Base-by-base conservation (phyloP, 2,797 vertebrate genomes). In the Falco biarmicus region DNA sequence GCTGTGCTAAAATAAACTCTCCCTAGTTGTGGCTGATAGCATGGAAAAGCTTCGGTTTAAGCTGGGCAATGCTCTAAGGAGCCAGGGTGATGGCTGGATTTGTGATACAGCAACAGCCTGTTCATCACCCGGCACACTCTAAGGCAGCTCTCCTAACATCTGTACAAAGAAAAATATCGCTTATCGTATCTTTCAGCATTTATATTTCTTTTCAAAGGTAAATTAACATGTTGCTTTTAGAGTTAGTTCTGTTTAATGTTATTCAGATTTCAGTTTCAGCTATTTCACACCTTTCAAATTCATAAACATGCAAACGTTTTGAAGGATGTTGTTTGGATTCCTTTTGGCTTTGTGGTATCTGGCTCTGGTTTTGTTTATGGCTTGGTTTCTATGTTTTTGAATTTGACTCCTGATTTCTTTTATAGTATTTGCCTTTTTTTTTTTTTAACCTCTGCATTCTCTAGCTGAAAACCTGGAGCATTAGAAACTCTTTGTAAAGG, bases 231-330 rank as follows among this genome's bases (percentile, higher is more conserved):
- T 88, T 92, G 76, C 13, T 96, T 89, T 92, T 92, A 93, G 57
- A 51, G 34, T 80, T 73, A 71, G 53, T 28, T 87, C 73, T 86
- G 69, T 93, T 81, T 60, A 93, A 93, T 84, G 59, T 65, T 68
- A 32, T 84, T 61, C 39, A 47, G 60, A 64, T 85, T 94, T 92
- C 17, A 61, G 61, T 41, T 96, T 91, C 95, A 97, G 47, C 48
- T 83, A 79, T 95, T 96, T 86, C 63, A 34, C 89, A 96, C 91
- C 76, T 96, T 96, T 95, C 73, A 69, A 87, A 57, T 91, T 95
- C 76, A 81, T 95, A 95, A 97, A 86, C 59, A 83, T 0, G 1
- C 0, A 1, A 74, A 86, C 2, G 1, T 96, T 81, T 76, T 29
- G 83, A 76, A 94, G 54, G 50, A 70, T 84, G 91, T 74, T 96